Percentiles rank a stretch among this genome's conserved stretches.
phyloP scores from a whole-genome alignment of 2,797 vertebrate species.

The Enteromius mattozi region DNA sequence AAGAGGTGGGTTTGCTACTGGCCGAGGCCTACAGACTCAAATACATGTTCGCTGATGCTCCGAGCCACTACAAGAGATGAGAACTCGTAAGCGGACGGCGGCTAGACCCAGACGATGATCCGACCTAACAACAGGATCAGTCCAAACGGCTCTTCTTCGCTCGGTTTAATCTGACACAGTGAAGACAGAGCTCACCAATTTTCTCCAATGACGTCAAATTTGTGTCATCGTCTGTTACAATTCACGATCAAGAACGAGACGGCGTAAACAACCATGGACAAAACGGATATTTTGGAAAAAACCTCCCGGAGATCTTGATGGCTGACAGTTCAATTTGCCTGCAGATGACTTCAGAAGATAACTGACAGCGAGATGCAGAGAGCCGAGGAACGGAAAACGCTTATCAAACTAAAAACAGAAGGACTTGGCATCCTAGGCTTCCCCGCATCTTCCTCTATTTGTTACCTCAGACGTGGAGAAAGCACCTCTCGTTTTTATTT shows the following conservation, averaged over 20 bases:
- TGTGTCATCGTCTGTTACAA: slow-evolving; percentile 27
- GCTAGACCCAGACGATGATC: slow-evolving; percentile 10
- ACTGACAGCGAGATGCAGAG: slow-evolving; percentile 9
- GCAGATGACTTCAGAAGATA: slow-evolving; percentile 30
- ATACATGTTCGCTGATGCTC: slow-evolving; percentile 99
- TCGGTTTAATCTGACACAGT: slow-evolving; percentile 9
- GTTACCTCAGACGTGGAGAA: slow-evolving; percentile 11
- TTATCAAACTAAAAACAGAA: slow-evolving; percentile 36
- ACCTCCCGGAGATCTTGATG: background rate
- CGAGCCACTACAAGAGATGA: slow-evolving; percentile 97
- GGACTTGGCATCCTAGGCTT: background rate
- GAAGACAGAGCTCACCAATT: background rate
- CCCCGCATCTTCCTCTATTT: background rate
- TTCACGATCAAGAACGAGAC: slow-evolving; percentile 15
- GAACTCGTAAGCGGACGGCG: background rate
- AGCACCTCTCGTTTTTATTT: slow-evolving; percentile 8
- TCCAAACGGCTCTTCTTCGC: slow-evolving; percentile 4
- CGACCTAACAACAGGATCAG: slow-evolving; percentile 17
- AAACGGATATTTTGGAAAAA: slow-evolving; percentile 27
- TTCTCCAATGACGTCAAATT: slow-evolving; percentile 31
- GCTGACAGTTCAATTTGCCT: slow-evolving; percentile 35
- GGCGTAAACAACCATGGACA: background rate
- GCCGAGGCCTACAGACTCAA: slow-evolving; percentile 99
- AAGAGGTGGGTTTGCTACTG: slow-evolving; percentile 95
- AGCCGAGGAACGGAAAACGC: background rate